A percentile compares a stretch with the other conserved stretches of the same genome.
phyloP scores from a whole-genome alignment of 1,140 invertebrate genomes.

The Lutraria rhynchaena region DNA sequence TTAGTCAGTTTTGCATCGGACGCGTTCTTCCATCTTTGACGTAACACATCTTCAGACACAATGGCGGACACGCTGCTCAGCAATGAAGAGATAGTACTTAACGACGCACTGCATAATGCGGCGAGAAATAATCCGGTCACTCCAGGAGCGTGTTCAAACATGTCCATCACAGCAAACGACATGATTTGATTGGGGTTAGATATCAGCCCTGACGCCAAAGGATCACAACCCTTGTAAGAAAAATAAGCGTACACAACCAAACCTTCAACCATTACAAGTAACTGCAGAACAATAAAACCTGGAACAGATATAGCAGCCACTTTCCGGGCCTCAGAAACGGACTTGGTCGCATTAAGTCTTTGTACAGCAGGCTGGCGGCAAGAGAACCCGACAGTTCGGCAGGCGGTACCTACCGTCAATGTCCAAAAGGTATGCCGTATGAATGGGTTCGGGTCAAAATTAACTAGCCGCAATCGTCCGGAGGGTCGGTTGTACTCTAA shows the following conservation, averaged over 20 bases:
- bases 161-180: conserved; percentile 10
- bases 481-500: conserved; percentile 6
- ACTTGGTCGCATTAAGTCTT: conserved; percentile 29
- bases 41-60: conserved; percentile 17
- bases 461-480: conserved; percentile 25
- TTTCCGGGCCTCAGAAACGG: conserved; percentile 27
- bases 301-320: conserved; percentile 23
- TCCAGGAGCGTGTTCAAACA: conserved; percentile 39
- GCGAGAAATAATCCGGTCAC: conserved; percentile 39
- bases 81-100: conserved; percentile 44
- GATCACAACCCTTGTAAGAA: conserved; percentile 42
- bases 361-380: conserved; percentile 21
- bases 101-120: conserved; percentile 22
- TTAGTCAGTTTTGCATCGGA: conserved; percentile 1
- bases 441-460: conserved; percentile 37
- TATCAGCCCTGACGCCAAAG: conserved; percentile 37
- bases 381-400: background rate
- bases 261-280: conserved; percentile 37
- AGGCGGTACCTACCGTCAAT: background rate
- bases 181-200: conserved; percentile 50
- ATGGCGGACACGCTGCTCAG: conserved; percentile 40
- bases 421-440: conserved; percentile 44
- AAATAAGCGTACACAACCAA: conserved; percentile 41
- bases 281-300: conserved; percentile 10
- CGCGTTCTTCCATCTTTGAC: background rate